phyloP scores from a whole-genome alignment of 2,113 vertebrate genomes.

The Anarhynchus alexandrinus region DNA sequence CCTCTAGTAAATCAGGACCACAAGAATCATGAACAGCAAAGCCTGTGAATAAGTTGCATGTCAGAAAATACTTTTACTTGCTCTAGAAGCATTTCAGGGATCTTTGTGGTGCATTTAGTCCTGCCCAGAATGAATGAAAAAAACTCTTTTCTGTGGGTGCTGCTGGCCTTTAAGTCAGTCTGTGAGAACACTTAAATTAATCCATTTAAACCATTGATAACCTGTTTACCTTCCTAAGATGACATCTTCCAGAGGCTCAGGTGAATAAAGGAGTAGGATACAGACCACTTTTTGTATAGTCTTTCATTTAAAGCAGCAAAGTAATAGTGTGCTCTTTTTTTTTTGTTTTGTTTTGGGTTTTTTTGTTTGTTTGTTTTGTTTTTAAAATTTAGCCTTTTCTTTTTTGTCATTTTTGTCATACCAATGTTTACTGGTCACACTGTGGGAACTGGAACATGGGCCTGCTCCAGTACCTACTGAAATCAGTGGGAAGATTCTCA shows the following conservation, averaged over 20 bases:
- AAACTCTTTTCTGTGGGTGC: not conserved
- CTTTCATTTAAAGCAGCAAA: not conserved
- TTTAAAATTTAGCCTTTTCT: not conserved
- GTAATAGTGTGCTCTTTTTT: fast-evolving
- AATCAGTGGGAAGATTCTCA: not conserved
- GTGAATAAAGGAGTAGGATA: not conserved
- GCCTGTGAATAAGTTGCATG: not conserved
- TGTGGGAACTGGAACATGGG: not conserved
- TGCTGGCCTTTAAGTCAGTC: not conserved
- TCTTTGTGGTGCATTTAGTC: not conserved
- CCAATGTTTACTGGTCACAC: not conserved
- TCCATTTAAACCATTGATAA: not conserved
- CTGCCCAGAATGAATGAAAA: not conserved
- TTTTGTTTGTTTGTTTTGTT: not conserved
- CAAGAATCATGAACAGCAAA: not conserved
- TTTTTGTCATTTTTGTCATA: not conserved
- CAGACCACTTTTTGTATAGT: not conserved
- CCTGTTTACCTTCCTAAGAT: not conserved
- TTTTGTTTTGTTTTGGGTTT: not conserved
- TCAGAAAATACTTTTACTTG: not conserved
- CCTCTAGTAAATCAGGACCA: not conserved
- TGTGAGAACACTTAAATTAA: not conserved
- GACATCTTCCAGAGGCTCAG: not conserved
- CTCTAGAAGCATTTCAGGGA: not conserved
- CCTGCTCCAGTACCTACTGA: not conserved